A percentile compares a stretch with the other conserved stretches of the same genome.
phyloP scores from a whole-genome alignment of 2,113 vertebrate genomes.

The Psilopogon haemacephalus region DNA sequence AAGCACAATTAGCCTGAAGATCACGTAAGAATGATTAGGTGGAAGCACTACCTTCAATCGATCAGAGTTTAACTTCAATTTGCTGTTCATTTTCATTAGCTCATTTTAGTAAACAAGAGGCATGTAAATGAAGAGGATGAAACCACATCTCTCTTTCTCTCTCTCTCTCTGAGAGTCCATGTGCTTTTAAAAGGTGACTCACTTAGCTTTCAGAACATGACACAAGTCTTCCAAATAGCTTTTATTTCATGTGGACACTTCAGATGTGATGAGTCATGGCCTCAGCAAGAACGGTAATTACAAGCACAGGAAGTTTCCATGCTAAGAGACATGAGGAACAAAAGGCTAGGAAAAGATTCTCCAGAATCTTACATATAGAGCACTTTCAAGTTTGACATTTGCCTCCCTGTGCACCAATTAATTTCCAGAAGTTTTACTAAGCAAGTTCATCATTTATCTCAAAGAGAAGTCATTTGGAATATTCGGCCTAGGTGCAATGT shows the following conservation, averaged over 20 bases:
- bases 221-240: neutral
- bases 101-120: neutral
- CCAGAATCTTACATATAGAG: neutral
- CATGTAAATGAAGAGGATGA: neutral
- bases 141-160: neutral
- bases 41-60: conserved; percentile 2
- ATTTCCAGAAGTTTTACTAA: neutral
- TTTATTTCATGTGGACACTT: neutral
- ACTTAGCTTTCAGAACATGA: neutral
- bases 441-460: neutral
- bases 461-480: neutral
- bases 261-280: neutral
- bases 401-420: neutral
- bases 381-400: neutral
- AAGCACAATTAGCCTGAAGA: neutral
- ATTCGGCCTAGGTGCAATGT: neutral
- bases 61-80: neutral
- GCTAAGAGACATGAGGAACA: neutral
- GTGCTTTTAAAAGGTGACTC: neutral
- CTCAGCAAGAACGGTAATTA: neutral
- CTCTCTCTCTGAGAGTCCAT: neutral
- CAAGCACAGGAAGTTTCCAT: neutral
- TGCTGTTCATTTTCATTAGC: neutral
- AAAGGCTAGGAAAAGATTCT: neutral
- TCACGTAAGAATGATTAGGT: neutral